Percentiles rank a stretch among this genome's conserved stretches.
Evolutionary conservation across 2,888 invertebrate genomes (phyloP).

Genomic region (Diabrotica balteata): DNA sequence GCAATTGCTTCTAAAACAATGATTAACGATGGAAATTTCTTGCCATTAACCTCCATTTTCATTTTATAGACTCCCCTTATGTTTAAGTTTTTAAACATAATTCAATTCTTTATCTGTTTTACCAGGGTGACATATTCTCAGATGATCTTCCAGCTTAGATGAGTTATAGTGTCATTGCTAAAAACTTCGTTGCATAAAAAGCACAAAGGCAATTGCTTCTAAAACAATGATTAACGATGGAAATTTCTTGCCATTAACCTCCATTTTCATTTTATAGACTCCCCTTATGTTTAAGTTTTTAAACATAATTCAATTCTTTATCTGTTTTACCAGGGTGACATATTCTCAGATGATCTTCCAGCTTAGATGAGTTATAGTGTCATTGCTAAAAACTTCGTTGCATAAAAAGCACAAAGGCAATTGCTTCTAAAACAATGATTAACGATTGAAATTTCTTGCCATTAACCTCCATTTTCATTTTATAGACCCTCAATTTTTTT

Average conservation of each 20-base stretch:
- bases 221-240: slow-evolving; percentile 4
- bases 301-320: slow-evolving; percentile 44
- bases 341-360: slow-evolving; percentile 46
- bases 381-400: slow-evolving; percentile 34
- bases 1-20: slow-evolving; percentile 29
- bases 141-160: slow-evolving; percentile 46
- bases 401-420: slow-evolving; percentile 39
- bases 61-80: too few species aligned
- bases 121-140: slow-evolving; percentile 44
- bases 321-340: slow-evolving; percentile 44
- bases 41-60: too few species aligned
- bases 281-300: too few species aligned
- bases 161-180: slow-evolving; percentile 41
- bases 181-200: slow-evolving; percentile 39
- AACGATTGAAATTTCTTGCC: too few species aligned
- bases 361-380: slow-evolving; percentile 46
- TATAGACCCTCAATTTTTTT: too few species aligned
- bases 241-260: too few species aligned
- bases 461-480: too few species aligned
- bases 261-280: too few species aligned
- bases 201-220: slow-evolving; percentile 36
- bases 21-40: neutral
- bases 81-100: slow-evolving; percentile 44
- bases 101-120: slow-evolving; percentile 43
- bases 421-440: slow-evolving; percentile 28